phyloP scores from a whole-genome alignment of 1,140 invertebrate species.

The Spodoptera litura region DNA sequence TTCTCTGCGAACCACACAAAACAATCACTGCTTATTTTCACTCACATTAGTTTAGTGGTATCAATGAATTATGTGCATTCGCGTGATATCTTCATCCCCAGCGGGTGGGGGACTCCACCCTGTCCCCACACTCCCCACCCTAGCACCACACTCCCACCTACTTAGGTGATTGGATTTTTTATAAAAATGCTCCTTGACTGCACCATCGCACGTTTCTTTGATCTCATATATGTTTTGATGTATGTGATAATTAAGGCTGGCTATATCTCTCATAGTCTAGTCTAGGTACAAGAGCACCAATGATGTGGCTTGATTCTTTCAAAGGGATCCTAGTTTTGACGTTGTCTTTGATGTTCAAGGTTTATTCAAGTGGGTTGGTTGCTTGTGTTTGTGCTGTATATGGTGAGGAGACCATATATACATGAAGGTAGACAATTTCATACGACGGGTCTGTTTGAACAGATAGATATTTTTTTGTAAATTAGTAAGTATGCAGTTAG shows the following conservation, averaged over 20 bases:
- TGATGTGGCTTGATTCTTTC: slow-evolving; percentile 13
- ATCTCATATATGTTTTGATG: slow-evolving; percentile 38
- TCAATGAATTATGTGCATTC: slow-evolving; percentile 83
- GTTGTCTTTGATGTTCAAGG: slow-evolving; percentile 3
- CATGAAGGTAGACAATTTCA: no score
- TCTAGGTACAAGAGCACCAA: slow-evolving; percentile 7
- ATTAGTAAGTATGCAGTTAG: no score
- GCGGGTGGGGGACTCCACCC: slow-evolving; percentile 53
- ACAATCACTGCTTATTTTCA: slow-evolving; percentile 81
- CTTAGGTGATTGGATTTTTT: slow-evolving; percentile 83
- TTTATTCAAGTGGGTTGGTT: not conserved
- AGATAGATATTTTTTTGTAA: no score
- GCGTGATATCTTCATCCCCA: slow-evolving; percentile 79
- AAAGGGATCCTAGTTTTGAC: not conserved
- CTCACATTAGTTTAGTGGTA: slow-evolving; percentile 82
- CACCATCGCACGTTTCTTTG: slow-evolving; percentile 50
- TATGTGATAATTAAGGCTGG: slow-evolving; percentile 23
- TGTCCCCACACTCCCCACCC: not conserved
- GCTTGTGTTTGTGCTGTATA: not conserved
- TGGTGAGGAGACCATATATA: no score
- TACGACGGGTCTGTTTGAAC: no score
- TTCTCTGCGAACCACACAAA: slow-evolving; percentile 65
- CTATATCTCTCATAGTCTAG: not conserved
- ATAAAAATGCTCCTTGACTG: slow-evolving; percentile 59
- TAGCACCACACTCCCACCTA: slow-evolving; percentile 49